phyloP scores from a whole-genome alignment of 2,797 vertebrate species.

The Chaunax sp. region DNA sequence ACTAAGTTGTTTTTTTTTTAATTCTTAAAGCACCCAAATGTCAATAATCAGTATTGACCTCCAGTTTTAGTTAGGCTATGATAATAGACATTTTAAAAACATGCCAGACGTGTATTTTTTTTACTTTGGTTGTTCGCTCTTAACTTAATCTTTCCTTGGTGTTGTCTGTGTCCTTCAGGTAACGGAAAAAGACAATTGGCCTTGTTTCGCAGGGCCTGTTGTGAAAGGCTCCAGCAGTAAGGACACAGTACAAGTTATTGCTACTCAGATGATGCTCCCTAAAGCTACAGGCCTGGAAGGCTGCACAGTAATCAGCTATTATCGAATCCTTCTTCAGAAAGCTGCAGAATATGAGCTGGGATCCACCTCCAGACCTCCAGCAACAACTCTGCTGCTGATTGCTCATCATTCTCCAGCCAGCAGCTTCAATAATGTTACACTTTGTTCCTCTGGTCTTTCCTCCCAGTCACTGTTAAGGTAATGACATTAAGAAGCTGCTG shows the following conservation, averaged over 20 bases:
- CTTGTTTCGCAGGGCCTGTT: slow-evolving; percentile 30
- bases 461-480: slow-evolving; percentile 60
- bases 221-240: slow-evolving; percentile 9
- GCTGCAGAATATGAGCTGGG: slow-evolving; percentile 44
- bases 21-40: neutral
- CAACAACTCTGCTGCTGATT: slow-evolving; percentile 29
- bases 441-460: slow-evolving; percentile 31
- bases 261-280: slow-evolving; percentile 77
- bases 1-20: neutral
- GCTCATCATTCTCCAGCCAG: slow-evolving; percentile 24
- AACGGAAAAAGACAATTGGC: slow-evolving; percentile 35
- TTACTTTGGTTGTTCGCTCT: neutral
- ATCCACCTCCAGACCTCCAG: slow-evolving; percentile 11
- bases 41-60: neutral
- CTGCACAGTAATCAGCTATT: slow-evolving; percentile 73
- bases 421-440: slow-evolving; percentile 41
- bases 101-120: neutral
- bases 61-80: no score
- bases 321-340: slow-evolving; percentile 63
- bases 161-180: slow-evolving; percentile 56
- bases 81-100: neutral
- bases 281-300: slow-evolving; percentile 40
- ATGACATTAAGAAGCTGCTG: neutral
- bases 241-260: slow-evolving; percentile 57
- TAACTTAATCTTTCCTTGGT: neutral